Conservation (phyloP, 2,797 vertebrate genomes). For the Pseudomugil tenellus region DNA sequence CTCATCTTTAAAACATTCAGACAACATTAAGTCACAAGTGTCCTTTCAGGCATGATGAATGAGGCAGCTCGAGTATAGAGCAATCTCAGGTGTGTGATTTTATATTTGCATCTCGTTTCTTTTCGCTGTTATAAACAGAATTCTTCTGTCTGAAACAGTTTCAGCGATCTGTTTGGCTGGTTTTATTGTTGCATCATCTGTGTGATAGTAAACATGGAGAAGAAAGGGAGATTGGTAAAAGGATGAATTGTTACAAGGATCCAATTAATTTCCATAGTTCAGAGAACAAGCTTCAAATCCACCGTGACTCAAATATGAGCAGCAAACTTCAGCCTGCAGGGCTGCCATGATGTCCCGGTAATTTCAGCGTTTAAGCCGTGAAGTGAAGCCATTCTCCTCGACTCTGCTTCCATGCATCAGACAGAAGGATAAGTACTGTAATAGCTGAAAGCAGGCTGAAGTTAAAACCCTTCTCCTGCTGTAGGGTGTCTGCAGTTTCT, state of each 20-base stretch:
- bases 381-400: slow-evolving; percentile 25
- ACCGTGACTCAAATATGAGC: slow-evolving; percentile 30
- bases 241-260: slow-evolving; percentile 9
- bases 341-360: slow-evolving; percentile 22
- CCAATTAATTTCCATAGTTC: slow-evolving; percentile 34
- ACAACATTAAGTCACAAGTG: background rate
- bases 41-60: background rate
- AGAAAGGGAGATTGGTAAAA: slow-evolving; percentile 6
- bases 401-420: slow-evolving; percentile 22
- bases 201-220: slow-evolving; percentile 12
- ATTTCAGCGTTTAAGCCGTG: slow-evolving; percentile 36
- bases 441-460: slow-evolving; percentile 24
- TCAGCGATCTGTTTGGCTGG: background rate
- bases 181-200: background rate
- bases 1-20: background rate
- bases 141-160: background rate
- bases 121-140: background rate
- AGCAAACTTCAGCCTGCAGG: slow-evolving; percentile 23
- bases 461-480: slow-evolving; percentile 22
- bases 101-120: slow-evolving; percentile 3
- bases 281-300: slow-evolving; percentile 38
- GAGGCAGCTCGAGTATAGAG: background rate
- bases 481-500: slow-evolving; percentile 2
- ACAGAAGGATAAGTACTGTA: slow-evolving; percentile 36
- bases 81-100: background rate